Evolutionary conservation across 92 coral and sea anemone genomes (phyloP).

Genomic region (Palythoa grandiflora): DNA sequence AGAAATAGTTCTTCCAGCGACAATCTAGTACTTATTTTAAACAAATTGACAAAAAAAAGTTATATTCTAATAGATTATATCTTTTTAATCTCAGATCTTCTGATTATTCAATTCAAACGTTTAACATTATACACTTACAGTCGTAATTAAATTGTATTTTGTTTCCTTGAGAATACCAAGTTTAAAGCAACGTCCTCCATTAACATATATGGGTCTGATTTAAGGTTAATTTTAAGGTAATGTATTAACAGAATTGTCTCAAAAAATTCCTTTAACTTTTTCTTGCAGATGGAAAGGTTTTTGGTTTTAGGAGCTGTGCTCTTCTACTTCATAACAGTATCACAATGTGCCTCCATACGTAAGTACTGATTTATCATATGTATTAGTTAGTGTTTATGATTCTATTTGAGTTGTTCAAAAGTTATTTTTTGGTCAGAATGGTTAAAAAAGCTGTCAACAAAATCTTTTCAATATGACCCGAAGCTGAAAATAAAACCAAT

Average conservation of each 20-base stretch:
- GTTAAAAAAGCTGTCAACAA: neutral
- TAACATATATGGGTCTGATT: too few relatives aligned
- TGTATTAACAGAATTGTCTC: neutral
- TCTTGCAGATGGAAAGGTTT: conserved; percentile 29
- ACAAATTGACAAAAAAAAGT: neutral
- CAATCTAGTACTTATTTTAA: too few relatives aligned
- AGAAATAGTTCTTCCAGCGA: too few relatives aligned
- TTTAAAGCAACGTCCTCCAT: neutral
- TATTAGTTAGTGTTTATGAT: neutral
- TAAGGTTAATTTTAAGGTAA: neutral
- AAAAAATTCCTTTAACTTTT: neutral
- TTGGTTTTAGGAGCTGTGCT: conserved; percentile 29
- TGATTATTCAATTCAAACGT: neutral
- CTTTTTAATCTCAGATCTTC: neutral
- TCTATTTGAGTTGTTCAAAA: neutral
- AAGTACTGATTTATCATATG: neutral
- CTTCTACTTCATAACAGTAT: conserved; percentile 1
- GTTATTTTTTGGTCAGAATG: neutral
- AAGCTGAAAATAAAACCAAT: neutral
- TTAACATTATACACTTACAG: too few relatives aligned
- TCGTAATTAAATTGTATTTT: neutral
- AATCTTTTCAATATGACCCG: neutral
- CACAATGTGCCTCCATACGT: conserved; percentile 35
- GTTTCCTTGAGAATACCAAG: neutral
- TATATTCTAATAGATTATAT: neutral